Base-by-base conservation (phyloP, 2,113 vertebrate genomes). In the Hylia prasina region DNA sequence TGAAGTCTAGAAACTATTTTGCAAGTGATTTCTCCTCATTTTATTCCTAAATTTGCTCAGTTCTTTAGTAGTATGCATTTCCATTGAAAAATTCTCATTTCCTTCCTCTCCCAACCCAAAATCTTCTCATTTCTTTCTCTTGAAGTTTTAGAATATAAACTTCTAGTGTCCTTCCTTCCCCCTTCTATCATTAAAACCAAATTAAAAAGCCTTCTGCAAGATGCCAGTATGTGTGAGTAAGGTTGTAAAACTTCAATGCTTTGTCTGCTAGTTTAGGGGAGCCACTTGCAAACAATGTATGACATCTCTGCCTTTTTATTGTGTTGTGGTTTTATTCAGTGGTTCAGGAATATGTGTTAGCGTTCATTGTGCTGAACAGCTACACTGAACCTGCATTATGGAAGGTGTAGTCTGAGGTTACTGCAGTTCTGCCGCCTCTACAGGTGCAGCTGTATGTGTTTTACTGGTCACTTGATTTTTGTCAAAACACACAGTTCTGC, bases 181-280 rank as follows among this genome's bases (percentile, higher is more conserved):
- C 13, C 19, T 9, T 44, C 65, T 58, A 2, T 80, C 39, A 16
- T 63, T 42, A 20, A 58, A 65, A 24, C 37, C n/a, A 40, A 44
- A 27, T 7, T 11, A 27, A 66, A 65, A 78, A 78, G 12, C 27
- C 22, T 51, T 63, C 22, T 11, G 11, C 45, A 89, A 9, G 9
- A 7, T 57, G 54, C 4, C 10, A 23, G 16, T 65, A 8, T 0
- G 0, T 33, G 37, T 4, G 2, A 10, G 31, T 85, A 68, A 70
- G 22, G 17, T 42, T 94, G 17, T 93, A 37, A 82, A 89, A 84
- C 39, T 89, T 76, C 2, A 50, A 42, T 72, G 54, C 24, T 51
- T 89, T 69, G 9, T 56, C 53, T 87, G 31, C 37, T 66, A 45
- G 33, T 56, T 65, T 61, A 30, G 13, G 51, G 27, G 16, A 66